Evolutionary conservation across 2,113 vertebrate genomes (phyloP).

Genomic region (Eubucco bourcierii): DNA sequence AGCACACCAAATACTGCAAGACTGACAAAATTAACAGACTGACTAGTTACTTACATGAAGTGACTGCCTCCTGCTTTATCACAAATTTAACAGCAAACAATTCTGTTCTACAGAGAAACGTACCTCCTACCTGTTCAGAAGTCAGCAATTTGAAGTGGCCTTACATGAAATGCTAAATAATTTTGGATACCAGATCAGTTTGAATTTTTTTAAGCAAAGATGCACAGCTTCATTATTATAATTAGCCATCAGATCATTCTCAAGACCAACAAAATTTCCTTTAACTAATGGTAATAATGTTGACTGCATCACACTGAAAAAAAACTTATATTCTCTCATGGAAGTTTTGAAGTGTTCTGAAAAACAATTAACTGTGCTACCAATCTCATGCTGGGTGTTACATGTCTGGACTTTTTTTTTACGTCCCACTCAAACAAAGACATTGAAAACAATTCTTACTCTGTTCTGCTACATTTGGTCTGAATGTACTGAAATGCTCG

Average conservation of each 20-base stretch:
- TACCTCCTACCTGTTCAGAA: not conserved
- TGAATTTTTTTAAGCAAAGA: not conserved
- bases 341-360: not conserved
- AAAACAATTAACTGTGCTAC: not conserved
- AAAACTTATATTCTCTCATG: not conserved
- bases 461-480: not conserved
- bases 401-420: not conserved
- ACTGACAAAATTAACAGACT: not conserved
- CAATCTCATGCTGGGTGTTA: not conserved
- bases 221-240: not conserved
- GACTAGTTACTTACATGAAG: not conserved
- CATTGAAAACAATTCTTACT: not conserved
- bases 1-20: not conserved
- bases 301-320: not conserved
- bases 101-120: not conserved
- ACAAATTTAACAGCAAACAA: not conserved
- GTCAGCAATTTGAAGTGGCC: not conserved
- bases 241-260: not conserved
- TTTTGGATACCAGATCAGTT: not conserved
- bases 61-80: not conserved
- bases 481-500: not conserved
- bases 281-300: not conserved
- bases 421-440: not conserved
- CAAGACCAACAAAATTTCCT: not conserved
- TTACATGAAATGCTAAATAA: not conserved